Percentiles rank a stretch among this genome's conserved stretches.
Evolutionary conservation across 2,113 vertebrate species (phyloP).

Genomic region (Thamnophis sirtalis): DNA sequence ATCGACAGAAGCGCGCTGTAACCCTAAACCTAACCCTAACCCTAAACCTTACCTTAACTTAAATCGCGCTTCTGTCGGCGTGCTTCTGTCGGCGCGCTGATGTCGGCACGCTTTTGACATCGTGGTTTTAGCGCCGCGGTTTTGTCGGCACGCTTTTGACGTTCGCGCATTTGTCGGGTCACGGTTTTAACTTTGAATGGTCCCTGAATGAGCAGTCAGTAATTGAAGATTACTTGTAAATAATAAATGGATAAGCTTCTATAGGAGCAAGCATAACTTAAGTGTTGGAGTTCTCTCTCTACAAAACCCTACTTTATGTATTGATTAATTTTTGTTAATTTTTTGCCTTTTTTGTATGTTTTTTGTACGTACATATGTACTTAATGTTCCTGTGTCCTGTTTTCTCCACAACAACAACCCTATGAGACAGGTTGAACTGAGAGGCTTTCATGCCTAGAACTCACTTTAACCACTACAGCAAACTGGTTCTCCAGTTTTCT

Average conservation of each 20-base stretch:
- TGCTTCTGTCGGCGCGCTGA: too few relatives aligned
- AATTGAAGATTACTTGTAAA: not conserved
- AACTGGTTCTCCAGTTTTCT: not conserved
- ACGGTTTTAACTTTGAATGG: not conserved
- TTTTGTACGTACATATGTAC: not conserved
- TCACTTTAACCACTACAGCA: not conserved
- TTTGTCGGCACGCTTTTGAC: too few relatives aligned
- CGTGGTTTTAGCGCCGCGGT: too few relatives aligned
- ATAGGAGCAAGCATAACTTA: not conserved
- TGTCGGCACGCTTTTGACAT: too few relatives aligned
- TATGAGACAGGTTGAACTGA: not conserved
- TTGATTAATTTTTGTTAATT: not conserved
- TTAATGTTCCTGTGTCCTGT: not conserved
- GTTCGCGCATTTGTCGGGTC: too few relatives aligned
- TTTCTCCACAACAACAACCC: not conserved
- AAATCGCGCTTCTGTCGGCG: too few relatives aligned
- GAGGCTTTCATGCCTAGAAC: not conserved
- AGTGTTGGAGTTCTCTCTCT: not conserved
- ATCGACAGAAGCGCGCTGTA: too few relatives aligned
- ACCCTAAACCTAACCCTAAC: too few relatives aligned
- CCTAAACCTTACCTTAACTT: too few relatives aligned
- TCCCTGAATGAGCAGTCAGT: not conserved
- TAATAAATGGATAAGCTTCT: not conserved
- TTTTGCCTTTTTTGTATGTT: not conserved
- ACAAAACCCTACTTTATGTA: not conserved